Base-by-base conservation (phyloP, 2,888 invertebrate species). In the Spilarctia lutea region DNA sequence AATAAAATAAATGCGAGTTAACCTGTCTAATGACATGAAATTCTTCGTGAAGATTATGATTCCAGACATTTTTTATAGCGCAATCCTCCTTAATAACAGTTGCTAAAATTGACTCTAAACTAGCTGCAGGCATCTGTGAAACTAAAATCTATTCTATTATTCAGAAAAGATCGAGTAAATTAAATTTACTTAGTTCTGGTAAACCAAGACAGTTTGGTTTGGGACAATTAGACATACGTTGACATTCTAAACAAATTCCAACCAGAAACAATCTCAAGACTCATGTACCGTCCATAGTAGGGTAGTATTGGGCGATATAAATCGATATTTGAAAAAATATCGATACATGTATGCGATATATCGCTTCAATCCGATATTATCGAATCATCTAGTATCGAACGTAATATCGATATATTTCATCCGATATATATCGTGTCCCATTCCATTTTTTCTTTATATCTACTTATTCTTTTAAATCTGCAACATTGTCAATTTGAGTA, bases 61-160 rank as follows among this genome's bases (percentile, higher is more conserved):
- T 98, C 99, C 99, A 99, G 45, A 99, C 99, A 96, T 99, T 99
- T 91, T 99, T 97, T 83, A 99, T 99, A 76, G 99, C 98, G 94
- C 98, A 99, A 91, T 99, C 98, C 93, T 98, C 98, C 94, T 98
- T 98, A 85, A 91, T 86, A 81, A 91, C 90, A 76, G 92, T 86
- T 74, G 92, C 89, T 76, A 94, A 88, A 82, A 94, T 85, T 75
- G 96, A 90, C 83, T 97, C 97, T 89, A 97, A 96, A 92, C 97
- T 97, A 89, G 97, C 97, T 87, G 97, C 97, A 90, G 97, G 97
- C 97, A 97, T 97, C 93, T 94, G 87, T 72, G 52, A 45, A 78
- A 56, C 65, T n/a, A n/a, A 30, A 69, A 71, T 83, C 16, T 75
- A 71, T 52, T 56, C 56, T 24, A 56, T 16, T 39, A 67, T 45